Percentiles rank a stretch among this genome's conserved stretches.
Evolutionary conservation across 1,140 invertebrate genomes (phyloP).

Genomic region (Gonioctena quinquepunctata): DNA sequence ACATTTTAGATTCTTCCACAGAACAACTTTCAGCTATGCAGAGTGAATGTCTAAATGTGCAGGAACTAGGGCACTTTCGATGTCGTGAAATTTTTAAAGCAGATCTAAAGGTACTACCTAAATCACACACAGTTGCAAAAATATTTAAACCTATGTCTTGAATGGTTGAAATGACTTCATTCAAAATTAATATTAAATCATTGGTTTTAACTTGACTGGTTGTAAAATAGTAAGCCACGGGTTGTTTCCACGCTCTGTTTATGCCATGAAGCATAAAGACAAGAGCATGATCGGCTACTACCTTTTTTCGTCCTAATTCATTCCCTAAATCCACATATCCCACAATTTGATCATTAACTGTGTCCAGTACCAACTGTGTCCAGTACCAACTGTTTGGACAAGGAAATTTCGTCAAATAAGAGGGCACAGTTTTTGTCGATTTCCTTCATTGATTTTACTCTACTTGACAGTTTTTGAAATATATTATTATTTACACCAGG

Average conservation of each 20-base stretch:
- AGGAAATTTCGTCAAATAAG: constrained; percentile 30
- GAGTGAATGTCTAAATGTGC: not conserved
- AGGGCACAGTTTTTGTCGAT: constrained; percentile 18
- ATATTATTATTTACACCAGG: constrained; percentile 12
- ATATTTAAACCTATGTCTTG: constrained; percentile 18
- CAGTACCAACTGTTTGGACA: constrained; percentile 3
- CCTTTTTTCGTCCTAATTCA: constrained; percentile 38
- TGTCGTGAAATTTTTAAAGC: constrained; percentile 14
- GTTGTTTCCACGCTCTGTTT: constrained; percentile 21
- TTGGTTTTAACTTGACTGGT: constrained; percentile 6
- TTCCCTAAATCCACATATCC: constrained; percentile 48
- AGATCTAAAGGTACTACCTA: constrained; percentile 20
- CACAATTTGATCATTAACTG: constrained; percentile 44
- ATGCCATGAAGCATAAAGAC: constrained; percentile 31
- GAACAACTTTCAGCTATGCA: not conserved
- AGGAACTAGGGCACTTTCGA: not conserved
- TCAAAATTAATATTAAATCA: constrained; percentile 20
- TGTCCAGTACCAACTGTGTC: too few species aligned
- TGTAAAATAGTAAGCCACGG: constrained; percentile 28
- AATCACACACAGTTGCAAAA: constrained; percentile 28
- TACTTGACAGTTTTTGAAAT: constrained; percentile 11
- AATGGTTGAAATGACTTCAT: constrained; percentile 15
- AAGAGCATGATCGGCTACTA: constrained; percentile 23
- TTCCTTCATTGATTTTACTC: constrained; percentile 17
- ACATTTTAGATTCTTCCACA: not conserved